Conservation (phyloP, 2,888 invertebrate species). For the Tenodera sinensis region DNA sequence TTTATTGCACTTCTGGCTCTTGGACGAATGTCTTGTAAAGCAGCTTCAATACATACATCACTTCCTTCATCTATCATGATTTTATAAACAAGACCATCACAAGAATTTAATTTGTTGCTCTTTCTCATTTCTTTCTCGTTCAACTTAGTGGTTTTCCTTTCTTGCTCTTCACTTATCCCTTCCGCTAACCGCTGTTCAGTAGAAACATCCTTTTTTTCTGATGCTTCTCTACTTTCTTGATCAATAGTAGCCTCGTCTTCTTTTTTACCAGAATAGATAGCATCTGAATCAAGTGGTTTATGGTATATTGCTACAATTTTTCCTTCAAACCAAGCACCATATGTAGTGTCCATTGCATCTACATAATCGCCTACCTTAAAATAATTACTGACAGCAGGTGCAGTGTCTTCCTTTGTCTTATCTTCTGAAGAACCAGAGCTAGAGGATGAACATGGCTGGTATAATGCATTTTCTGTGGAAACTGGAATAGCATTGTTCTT, state of each 20-base stretch:
- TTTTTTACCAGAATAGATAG: not conserved
- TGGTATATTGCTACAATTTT: conserved; percentile 46
- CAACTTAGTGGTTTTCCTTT: no score
- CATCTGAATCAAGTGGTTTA: conserved; percentile 35
- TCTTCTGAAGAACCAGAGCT: not conserved
- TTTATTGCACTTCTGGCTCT: conserved; percentile 56
- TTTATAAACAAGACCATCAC: conserved; percentile 47
- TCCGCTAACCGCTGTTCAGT: no score
- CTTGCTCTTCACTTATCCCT: no score
- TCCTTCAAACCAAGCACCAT: conserved; percentile 73
- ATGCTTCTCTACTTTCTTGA: no score
- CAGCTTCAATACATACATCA: conserved; percentile 38
- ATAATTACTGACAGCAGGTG: not conserved
- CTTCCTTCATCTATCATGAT: conserved; percentile 46
- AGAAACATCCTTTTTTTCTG: no score
- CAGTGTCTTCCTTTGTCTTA: not conserved
- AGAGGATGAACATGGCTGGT: not conserved
- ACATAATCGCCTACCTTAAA: no score
- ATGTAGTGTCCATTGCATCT: conserved; percentile 58
- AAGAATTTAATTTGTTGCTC: not conserved
- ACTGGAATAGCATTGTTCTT: conserved; percentile 63
- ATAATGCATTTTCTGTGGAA: not conserved
- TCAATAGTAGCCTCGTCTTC: no score
- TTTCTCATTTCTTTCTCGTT: not conserved
- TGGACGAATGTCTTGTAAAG: conserved; percentile 61